Base-by-base conservation (phyloP, 1,140 invertebrate species). In the Grapholita molesta region DNA sequence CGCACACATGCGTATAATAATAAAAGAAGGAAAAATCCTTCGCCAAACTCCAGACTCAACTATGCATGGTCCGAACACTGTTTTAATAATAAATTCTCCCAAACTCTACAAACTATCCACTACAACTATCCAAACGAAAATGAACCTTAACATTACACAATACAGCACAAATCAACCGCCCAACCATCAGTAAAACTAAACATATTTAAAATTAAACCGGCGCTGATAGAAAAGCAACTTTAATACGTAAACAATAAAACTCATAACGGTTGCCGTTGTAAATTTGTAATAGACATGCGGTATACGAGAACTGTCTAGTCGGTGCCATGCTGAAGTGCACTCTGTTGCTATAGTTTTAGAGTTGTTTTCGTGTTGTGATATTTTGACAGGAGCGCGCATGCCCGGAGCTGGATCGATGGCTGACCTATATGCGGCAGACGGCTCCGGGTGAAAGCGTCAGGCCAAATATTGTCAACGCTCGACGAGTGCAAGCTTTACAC, bases 391-490 rank as follows among this genome's bases (percentile, higher is more conserved):
- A 21, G 42, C 8, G 73, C 85, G 85, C 85, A 80, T 80, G 85
- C 86, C 85, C 77, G 76, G 18, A 64, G 15, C 38, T 30, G 70
- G 85, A 89, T 89, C 86, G 86, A 87, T 89, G 77, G 70, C 1
- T 89, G 86, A 89, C 86, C 86, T 76, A 89, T 33, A 83, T 86
- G 78, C 78, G 21, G 21, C 42, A 65, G 79, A 82, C 79, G 78
- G 70, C 42, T 48, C 18, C 15, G 42, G 42, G 42, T 48, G 42
- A 48, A 48, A 48, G 15, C 42, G 18, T 0, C 18, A 18, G 42
- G 35, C 35, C 35, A 3, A 38, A 38, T 38, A n/a, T 38, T 38
- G 35, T 38, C 18, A 2, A 8, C 15, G 18, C 42, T 48, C 5
- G 18, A 18, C 15, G 18, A 48, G 42, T 9, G 6, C 28, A 48